Conservation (phyloP, 2,888 invertebrate genomes). For the Drosophila colorata region DNA sequence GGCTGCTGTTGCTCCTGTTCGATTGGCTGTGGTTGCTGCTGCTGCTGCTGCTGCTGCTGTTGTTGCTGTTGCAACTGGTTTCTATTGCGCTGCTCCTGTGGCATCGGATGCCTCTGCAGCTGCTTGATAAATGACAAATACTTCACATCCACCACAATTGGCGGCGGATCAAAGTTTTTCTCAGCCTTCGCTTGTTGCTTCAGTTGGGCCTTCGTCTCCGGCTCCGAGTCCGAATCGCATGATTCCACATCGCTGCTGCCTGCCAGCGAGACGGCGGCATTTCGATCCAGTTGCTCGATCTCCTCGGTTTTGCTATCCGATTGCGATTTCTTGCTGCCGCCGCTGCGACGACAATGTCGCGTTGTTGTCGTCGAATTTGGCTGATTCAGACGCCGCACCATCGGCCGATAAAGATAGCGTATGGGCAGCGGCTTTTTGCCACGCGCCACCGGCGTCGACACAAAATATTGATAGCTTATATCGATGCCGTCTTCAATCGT, state of each 20-base stretch:
- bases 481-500: constrained; percentile 70
- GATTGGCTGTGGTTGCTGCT: background rate
- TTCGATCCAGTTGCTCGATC: background rate
- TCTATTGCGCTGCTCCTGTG: background rate
- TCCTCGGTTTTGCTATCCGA: constrained; percentile 5
- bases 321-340: constrained; percentile 20
- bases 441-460: constrained; percentile 50
- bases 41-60: background rate
- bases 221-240: background rate
- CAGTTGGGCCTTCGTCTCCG: background rate
- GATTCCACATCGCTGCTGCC: constrained; percentile 5
- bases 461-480: constrained; percentile 68
- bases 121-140: constrained; percentile 52
- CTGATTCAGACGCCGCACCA: constrained; percentile 58
- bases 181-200: background rate
- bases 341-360: constrained; percentile 27
- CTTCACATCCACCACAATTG: constrained; percentile 48
- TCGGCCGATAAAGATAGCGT: constrained; percentile 68
- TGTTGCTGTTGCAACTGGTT: background rate
- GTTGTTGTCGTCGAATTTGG: background rate
- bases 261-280: background rate
- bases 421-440: constrained; percentile 56
- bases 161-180: constrained; percentile 34
- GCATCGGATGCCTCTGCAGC: constrained; percentile 39
- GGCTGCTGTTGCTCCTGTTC: background rate